A percentile compares a stretch with the other conserved stretches of the same genome.
Conservation (phyloP, 2,797 vertebrate genomes). For the Pantherophis vulpinus region DNA sequence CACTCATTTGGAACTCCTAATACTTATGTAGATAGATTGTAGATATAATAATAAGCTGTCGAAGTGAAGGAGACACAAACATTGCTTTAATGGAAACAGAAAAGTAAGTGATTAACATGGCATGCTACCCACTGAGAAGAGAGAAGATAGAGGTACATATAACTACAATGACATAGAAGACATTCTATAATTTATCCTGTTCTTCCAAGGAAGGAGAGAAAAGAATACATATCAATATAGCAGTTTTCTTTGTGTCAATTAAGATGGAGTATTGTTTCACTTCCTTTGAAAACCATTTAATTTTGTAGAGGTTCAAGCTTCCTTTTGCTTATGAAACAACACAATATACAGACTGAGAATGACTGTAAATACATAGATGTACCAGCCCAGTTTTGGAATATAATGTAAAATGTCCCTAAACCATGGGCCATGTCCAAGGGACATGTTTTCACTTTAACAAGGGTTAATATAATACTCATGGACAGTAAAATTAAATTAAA, state of each 20-base stretch:
- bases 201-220: conserved; percentile 26
- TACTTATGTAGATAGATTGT: conserved; percentile 64
- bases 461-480: not conserved
- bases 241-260: conserved; percentile 3
- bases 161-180: conserved; percentile 22
- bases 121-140: conserved; percentile 44
- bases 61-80: conserved; percentile 64
- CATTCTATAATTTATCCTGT: conserved; percentile 14
- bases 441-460: not conserved
- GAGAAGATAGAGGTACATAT: conserved; percentile 38
- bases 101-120: conserved; percentile 62
- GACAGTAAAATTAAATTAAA: not conserved
- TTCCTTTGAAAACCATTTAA: conserved; percentile 8
- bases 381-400: not conserved
- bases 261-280: conserved; percentile 2
- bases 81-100: conserved; percentile 68
- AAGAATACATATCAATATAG: not conserved
- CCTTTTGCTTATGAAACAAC: conserved; percentile 14
- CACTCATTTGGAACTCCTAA: conserved; percentile 53
- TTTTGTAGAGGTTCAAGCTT: not conserved
- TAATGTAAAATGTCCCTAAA: not conserved
- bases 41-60: conserved; percentile 65
- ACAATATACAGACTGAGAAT: not conserved
- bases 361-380: not conserved
- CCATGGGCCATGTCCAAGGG: not conserved